Evolutionary conservation across 2,797 vertebrate genomes (phyloP), one percentile per base, ranked within the genome.

Genomic region (Limnodromus scolopaceus): DNA sequence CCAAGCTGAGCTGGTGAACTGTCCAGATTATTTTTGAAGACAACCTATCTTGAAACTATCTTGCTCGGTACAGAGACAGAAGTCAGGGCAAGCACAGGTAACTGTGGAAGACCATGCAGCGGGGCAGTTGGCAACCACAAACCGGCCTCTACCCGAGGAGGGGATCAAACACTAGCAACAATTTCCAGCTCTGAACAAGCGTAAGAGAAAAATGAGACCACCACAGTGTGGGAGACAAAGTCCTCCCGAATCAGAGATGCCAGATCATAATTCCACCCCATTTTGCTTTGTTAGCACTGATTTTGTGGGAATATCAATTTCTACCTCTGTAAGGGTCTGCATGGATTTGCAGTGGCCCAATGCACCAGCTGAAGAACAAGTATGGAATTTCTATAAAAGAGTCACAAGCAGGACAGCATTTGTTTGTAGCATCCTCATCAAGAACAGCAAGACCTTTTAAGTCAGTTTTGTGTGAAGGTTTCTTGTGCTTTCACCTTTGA

Each of bases 31-130:
- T 61, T 69, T 89, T 0, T 55, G 14, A 77, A 34, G 46, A 48
- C 58, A 75, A 57, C 2, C n/a, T 68, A 51, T 4, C 25, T 51
- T 38, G 36, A 48, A 71, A 55, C 11, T 25, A 13, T 14, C 41
- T 48, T 39, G 15, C 34, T 32, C 51, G 58, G 28, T 75, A 28
- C 0, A 23, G 22, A 16, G 39, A 19, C 0, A 13, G 16, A 76
- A 51, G 30, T 13, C 16, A 64, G 22, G 28, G 57, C 16, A 63
- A 89, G 69, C 65, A 45, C 43, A 16, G 53, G 38, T 2, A 54
- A n/a, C 69, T 22, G 28, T 4, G 43, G 25, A 84, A 64, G 38
- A n/a, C 28, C 82, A 75, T 4, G 4, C n/a, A 39, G n/a, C 3
- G 46, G 38, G 45, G 54, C 36, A 64, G 30, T 0, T 24, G 30